These are phyloP conservation scores for Apomyelois bistriatella DNA, from an alignment of 2,888 invertebrate species.

Conservation along the genomic window DNA sequence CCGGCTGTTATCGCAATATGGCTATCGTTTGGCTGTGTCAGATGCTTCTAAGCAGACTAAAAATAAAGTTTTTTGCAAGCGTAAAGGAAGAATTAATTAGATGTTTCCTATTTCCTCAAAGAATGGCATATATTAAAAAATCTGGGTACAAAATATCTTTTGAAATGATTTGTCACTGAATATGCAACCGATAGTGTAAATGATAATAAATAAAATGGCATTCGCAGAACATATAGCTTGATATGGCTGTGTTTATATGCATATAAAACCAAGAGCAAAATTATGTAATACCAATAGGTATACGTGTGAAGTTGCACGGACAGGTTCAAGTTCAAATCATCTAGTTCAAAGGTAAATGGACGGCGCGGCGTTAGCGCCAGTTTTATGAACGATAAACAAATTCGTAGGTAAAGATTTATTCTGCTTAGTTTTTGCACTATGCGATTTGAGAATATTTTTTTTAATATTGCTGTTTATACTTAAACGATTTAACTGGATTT, in stretches of 20 bases:
- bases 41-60: no score
- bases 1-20: no score
- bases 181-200: background rate
- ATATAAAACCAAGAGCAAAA: background rate
- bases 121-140: no score
- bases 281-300: background rate
- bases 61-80: no score
- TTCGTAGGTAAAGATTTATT: conserved; percentile 7
- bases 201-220: background rate
- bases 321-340: conserved; percentile 44
- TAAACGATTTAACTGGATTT: no score
- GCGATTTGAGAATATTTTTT: no score
- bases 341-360: conserved; percentile 48
- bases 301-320: background rate
- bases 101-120: no score
- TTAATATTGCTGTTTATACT: no score
- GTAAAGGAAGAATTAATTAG: no score
- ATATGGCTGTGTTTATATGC: background rate
- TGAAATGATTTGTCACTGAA: background rate
- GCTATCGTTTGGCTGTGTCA: no score
- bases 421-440: no score
- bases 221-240: background rate
- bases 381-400: conserved; percentile 36
- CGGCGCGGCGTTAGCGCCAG: conserved; percentile 26
- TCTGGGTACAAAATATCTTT: no score